phyloP scores from a whole-genome alignment of 2,888 invertebrate genomes.

The Tolmerus cingulatus region DNA sequence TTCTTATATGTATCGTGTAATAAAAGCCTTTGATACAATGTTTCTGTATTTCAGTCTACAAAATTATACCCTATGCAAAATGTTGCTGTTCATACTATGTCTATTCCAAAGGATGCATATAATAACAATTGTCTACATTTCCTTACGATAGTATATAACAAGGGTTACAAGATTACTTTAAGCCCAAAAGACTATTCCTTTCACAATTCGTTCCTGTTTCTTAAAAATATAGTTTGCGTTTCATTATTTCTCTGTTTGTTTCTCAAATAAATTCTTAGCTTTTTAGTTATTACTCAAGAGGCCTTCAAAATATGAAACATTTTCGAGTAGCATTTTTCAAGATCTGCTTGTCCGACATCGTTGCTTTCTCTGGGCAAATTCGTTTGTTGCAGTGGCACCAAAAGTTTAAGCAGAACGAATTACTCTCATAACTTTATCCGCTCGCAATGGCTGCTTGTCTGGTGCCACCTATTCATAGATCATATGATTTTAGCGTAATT shows the following conservation, averaged over 20 bases:
- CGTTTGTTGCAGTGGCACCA: not conserved
- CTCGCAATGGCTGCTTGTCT: not conserved
- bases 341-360: not conserved
- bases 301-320: not conserved
- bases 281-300: not conserved
- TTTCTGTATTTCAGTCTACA: too few relatives aligned
- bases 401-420: not conserved
- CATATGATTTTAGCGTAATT: not conserved
- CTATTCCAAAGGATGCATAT: too few relatives aligned
- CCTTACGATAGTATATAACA: not conserved
- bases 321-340: not conserved
- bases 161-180: not conserved
- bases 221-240: not conserved
- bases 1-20: too few relatives aligned
- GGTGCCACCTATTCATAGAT: not conserved
- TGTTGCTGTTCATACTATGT: too few relatives aligned
- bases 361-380: not conserved
- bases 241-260: not conserved
- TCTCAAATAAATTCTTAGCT: not conserved
- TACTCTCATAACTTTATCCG: not conserved
- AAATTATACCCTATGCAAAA: too few relatives aligned
- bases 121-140: too few relatives aligned
- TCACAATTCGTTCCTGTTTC: not conserved
- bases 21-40: too few relatives aligned
- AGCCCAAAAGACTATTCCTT: not conserved